Evolutionary conservation across 2,113 vertebrate genomes (phyloP).

Genomic region (Ictalurus punctatus): DNA sequence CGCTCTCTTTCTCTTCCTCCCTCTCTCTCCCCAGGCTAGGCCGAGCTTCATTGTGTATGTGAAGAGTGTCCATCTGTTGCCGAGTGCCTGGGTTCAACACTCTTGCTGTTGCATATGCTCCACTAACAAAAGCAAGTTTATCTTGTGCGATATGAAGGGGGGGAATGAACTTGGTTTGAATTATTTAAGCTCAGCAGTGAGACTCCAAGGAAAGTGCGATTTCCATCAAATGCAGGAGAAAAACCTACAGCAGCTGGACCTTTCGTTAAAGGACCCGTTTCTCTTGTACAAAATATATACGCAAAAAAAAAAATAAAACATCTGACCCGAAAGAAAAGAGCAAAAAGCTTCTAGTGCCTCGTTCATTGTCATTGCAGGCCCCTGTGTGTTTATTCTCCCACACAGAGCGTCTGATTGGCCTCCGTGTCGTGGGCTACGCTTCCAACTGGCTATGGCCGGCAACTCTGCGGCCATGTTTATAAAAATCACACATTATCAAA

Average conservation of each 20-base stretch:
- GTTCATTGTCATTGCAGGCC: constrained; percentile 2
- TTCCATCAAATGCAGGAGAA: background rate
- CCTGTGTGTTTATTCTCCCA: constrained; percentile 55
- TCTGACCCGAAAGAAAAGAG: background rate
- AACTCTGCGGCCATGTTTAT: constrained; percentile 48
- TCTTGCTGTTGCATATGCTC: constrained; percentile 45
- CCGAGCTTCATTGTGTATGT: constrained; percentile 34
- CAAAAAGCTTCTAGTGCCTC: constrained; percentile 8
- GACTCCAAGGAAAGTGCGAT: background rate
- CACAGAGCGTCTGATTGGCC: constrained; percentile 39
- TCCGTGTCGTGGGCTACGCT: constrained; percentile 33
- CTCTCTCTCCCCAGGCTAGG: constrained; percentile 46
- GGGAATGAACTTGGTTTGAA: background rate
- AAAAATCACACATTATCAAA: constrained; percentile 56
- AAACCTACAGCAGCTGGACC: background rate
- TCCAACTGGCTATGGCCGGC: constrained; percentile 46
- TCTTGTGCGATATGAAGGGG: constrained; percentile 1
- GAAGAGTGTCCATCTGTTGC: constrained; percentile 56
- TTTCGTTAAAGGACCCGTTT: background rate
- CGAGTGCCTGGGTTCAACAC: constrained; percentile 40
- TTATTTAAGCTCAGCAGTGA: constrained; percentile 7
- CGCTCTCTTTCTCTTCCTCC: constrained; percentile 35
- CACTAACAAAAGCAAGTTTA: constrained; percentile 39
- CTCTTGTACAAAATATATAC: background rate
- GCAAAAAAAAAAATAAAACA: background rate